Evolutionary conservation across 2,888 invertebrate species (phyloP).

Genomic region (Rhamnusium bicolor): DNA sequence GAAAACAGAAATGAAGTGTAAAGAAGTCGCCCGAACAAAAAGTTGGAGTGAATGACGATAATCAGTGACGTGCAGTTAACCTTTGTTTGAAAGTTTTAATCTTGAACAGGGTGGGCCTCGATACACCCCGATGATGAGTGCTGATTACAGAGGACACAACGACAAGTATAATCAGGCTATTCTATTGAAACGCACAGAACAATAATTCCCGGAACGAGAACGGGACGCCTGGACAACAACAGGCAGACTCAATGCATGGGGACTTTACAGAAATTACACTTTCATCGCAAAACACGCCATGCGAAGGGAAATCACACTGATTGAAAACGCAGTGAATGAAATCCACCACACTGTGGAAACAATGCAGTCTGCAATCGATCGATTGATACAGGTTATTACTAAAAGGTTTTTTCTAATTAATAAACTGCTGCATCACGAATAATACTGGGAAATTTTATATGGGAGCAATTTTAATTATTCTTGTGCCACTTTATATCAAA

Average conservation of each 20-base stretch:
- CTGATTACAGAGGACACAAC: slow-evolving; percentile 61
- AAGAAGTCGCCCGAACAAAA: slow-evolving; percentile 47
- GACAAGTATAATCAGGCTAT: slow-evolving; percentile 66
- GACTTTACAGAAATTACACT: slow-evolving; percentile 62
- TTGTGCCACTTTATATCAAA: background rate
- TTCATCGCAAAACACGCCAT: slow-evolving; percentile 56
- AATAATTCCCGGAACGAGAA: slow-evolving; percentile 56
- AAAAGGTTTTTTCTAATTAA: slow-evolving; percentile 47
- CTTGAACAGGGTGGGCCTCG: slow-evolving; percentile 61
- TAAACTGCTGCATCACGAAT: slow-evolving; percentile 36
- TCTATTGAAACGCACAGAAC: slow-evolving; percentile 63
- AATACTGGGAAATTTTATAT: background rate
- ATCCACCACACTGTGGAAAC: slow-evolving; percentile 42
- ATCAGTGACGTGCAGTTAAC: slow-evolving; percentile 61
- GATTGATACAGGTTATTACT: slow-evolving; percentile 43
- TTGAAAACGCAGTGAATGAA: slow-evolving; percentile 49
- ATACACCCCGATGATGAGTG: slow-evolving; percentile 50
- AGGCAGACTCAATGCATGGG: slow-evolving; percentile 6
- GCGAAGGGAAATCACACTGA: slow-evolving; percentile 51
- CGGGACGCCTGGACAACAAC: slow-evolving; percentile 53
- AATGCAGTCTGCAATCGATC: slow-evolving; percentile 41
- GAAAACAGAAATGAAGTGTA: slow-evolving; percentile 46
- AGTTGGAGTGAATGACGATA: slow-evolving; percentile 47
- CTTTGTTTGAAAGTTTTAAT: slow-evolving; percentile 69
- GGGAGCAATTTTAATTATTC: background rate